phyloP scores from a whole-genome alignment of 2,797 vertebrate genomes.

The Cynodonichthys magdalenae region DNA sequence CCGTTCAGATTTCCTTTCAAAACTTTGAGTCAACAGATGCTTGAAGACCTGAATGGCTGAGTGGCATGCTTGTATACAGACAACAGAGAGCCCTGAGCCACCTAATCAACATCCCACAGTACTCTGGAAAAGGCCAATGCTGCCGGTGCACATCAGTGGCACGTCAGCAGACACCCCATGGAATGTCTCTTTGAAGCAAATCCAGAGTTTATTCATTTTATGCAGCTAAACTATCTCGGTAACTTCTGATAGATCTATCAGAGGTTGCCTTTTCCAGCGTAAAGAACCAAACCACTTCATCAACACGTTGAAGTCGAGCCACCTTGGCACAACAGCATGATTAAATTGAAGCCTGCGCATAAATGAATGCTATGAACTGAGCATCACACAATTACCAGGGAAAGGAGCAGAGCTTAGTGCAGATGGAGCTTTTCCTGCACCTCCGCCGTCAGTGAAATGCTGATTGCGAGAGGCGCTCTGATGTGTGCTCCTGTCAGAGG shows the following conservation, averaged over 20 bases:
- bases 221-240: conserved; percentile 36
- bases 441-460: conserved; percentile 39
- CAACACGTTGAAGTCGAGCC: conserved; percentile 11
- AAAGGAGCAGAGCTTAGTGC: conserved; percentile 26
- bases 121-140: conserved; percentile 38
- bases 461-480: conserved; percentile 50
- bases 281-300: conserved; percentile 20
- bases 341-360: conserved; percentile 23
- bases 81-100: conserved; percentile 42
- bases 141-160: conserved; percentile 42
- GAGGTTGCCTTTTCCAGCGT: conserved; percentile 19
- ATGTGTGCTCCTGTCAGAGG: conserved; percentile 46
- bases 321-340: conserved; percentile 11
- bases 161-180: conserved; percentile 36
- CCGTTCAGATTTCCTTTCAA: conserved; percentile 54
- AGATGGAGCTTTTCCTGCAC: conserved; percentile 27
- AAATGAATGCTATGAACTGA: conserved; percentile 15
- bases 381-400: conserved; percentile 14
- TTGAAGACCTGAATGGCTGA: conserved; percentile 46
- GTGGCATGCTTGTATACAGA: conserved; percentile 26
- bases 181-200: conserved; percentile 31
- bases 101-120: conserved; percentile 50
- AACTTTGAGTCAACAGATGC: conserved; percentile 40
- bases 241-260: conserved; percentile 27
- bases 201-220: conserved; percentile 28